phyloP scores from a whole-genome alignment of 2,888 invertebrate genomes.

The Autographa pulchrina region DNA sequence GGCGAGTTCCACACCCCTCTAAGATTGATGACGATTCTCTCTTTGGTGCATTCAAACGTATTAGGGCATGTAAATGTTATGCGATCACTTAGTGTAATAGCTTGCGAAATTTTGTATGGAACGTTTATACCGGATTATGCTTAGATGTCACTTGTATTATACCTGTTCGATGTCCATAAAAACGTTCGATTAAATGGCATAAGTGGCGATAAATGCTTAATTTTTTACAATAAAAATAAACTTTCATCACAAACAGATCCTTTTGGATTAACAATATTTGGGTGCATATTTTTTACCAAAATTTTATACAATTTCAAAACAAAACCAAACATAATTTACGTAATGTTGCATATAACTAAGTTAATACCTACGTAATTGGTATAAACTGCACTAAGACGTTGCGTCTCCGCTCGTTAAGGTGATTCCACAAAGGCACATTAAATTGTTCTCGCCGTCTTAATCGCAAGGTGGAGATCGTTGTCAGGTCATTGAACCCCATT shows the following conservation, averaged over 20 bases:
- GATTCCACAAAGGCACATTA: slow-evolving; percentile 73
- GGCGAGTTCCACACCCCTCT: slow-evolving; percentile 77
- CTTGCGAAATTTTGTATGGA: slow-evolving; percentile 72
- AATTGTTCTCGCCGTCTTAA: slow-evolving; percentile 74
- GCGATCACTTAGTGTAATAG: slow-evolving; percentile 86
- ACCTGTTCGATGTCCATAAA: slow-evolving; percentile 14
- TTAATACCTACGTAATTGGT: background rate
- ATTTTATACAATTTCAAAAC: background rate
- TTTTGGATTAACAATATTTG: background rate
- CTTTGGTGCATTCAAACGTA: slow-evolving; percentile 82
- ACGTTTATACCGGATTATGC: slow-evolving; percentile 23
- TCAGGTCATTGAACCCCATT: slow-evolving; percentile 77
- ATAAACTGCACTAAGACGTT: background rate
- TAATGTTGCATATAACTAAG: background rate
- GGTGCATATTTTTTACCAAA: background rate
- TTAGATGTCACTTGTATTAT: background rate
- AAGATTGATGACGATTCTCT: slow-evolving; percentile 86
- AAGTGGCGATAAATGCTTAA: background rate
- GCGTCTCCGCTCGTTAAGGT: slow-evolving; percentile 45
- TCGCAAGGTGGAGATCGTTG: slow-evolving; percentile 72
- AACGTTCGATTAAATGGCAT: too few relatives aligned
- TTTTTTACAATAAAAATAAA: background rate
- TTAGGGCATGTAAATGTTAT: slow-evolving; percentile 88
- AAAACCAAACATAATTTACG: background rate
- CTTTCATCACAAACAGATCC: background rate